A percentile compares a stretch with the other conserved stretches of the same genome.
phyloP scores from a whole-genome alignment of 1,140 invertebrate species.

The Coptotermes formosanus region DNA sequence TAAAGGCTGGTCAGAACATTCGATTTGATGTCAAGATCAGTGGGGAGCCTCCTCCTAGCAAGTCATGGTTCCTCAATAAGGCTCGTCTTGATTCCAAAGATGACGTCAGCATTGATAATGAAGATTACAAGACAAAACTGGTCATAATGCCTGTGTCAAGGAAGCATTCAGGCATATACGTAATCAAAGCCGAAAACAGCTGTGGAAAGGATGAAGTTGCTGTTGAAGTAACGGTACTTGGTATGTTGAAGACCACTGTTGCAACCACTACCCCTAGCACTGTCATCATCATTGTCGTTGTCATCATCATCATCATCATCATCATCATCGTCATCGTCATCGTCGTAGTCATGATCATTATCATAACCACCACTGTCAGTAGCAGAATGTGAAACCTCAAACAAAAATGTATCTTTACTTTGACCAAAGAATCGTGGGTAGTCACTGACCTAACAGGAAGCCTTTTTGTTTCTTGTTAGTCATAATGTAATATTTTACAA shows the following conservation, averaged over 20 bases:
- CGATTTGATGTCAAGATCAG: conserved; percentile 84
- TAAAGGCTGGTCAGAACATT: conserved; percentile 84
- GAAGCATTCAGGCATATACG: conserved; percentile 80
- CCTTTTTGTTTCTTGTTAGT: no score
- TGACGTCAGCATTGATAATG: conserved; percentile 74
- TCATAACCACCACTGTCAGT: no score
- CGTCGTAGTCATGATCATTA: no score
- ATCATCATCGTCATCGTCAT: no score
- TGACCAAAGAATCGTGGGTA: no score
- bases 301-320: no score
- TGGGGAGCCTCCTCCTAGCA: conserved; percentile 84
- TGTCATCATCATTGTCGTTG: no score
- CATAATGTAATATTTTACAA: no score
- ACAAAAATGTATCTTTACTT: no score
- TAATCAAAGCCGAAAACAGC: conserved; percentile 86
- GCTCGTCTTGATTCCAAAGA: conserved; percentile 64
- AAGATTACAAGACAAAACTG: conserved; percentile 85
- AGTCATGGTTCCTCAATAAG: conserved; percentile 83
- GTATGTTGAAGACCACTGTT: conserved; percentile 42
- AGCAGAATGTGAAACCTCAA: no score
- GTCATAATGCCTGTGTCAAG: conserved; percentile 70
- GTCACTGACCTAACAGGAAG: no score
- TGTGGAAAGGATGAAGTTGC: conserved; percentile 88
- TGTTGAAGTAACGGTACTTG: conserved; percentile 81
- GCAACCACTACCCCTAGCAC: neutral